A percentile compares a stretch with the other conserved stretches of the same genome.
Evolutionary conservation across 2,797 vertebrate genomes (phyloP).

Genomic region (Sardinella longiceps): DNA sequence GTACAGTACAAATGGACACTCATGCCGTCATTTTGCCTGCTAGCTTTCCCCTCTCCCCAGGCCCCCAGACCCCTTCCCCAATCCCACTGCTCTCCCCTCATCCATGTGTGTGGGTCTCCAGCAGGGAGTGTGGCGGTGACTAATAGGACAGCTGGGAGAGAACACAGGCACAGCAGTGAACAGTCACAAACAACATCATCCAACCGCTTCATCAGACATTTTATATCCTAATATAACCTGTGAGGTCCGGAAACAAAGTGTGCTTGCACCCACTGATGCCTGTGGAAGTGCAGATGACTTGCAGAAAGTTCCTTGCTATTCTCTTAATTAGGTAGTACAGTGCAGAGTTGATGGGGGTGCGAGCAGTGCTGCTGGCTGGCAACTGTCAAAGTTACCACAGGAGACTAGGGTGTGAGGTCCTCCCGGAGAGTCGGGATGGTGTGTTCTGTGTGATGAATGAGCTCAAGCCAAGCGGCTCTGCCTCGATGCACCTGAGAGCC

Average conservation of each 20-base stretch:
- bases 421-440: slow-evolving; percentile 39
- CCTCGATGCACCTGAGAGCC: slow-evolving; percentile 52
- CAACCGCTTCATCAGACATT: not conserved
- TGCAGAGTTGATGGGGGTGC: no score
- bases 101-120: not conserved
- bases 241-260: slow-evolving; percentile 55
- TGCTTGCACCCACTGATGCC: slow-evolving; percentile 36
- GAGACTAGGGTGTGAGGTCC: slow-evolving; percentile 31
- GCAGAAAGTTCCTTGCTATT: not conserved
- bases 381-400: slow-evolving; percentile 49
- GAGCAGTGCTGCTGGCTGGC: not conserved
- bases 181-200: slow-evolving; percentile 26
- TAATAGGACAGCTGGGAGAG: not conserved
- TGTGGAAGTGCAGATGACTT: slow-evolving; percentile 32
- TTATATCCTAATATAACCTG: slow-evolving; percentile 48
- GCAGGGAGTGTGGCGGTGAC: not conserved
- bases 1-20: not conserved
- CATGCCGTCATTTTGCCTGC: not conserved
- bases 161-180: not conserved
- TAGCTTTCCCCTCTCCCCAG: not conserved
- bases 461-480: slow-evolving; percentile 43
- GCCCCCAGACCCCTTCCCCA: not conserved
- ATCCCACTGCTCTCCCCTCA: not conserved
- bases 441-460: slow-evolving; percentile 63
- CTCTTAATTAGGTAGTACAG: no score